Conservation (phyloP, 1,140 invertebrate genomes). For the Brachionus asplanchnoidis region DNA sequence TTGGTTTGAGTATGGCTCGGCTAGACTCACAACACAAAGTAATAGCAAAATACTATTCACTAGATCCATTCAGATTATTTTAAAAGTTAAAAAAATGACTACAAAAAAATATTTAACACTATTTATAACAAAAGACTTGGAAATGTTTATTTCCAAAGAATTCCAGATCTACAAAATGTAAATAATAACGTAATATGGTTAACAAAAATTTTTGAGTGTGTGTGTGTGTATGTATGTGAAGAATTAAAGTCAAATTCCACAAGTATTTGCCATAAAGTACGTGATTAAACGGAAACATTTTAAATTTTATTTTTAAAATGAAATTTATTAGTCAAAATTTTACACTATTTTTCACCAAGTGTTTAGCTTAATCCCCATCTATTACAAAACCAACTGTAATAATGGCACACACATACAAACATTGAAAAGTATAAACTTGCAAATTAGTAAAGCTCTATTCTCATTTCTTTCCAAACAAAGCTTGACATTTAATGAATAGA, state of each 20-base stretch:
- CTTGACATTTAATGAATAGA: background rate
- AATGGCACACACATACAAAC: background rate
- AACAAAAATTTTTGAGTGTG: background rate
- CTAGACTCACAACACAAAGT: background rate
- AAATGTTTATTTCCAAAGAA: background rate
- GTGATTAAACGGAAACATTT: background rate
- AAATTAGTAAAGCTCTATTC: slow-evolving; percentile 2
- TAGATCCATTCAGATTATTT: background rate
- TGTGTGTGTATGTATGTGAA: background rate
- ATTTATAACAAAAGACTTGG: slow-evolving; percentile 4
- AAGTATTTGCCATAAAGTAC: background rate
- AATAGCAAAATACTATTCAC: background rate
- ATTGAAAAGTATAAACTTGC: background rate
- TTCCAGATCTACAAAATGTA: slow-evolving; percentile 20
- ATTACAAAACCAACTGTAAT: slow-evolving; percentile 27
- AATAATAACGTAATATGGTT: slow-evolving; percentile 3
- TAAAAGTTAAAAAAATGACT: background rate
- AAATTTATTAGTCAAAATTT: background rate
- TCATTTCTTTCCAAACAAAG: slow-evolving; percentile 1
- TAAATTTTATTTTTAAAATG: background rate
- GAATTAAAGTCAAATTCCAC: background rate
- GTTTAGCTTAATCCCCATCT: background rate
- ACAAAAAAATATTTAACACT: background rate
- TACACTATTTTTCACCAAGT: background rate
- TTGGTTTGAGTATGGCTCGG: background rate